Evolutionary conservation across 2,113 vertebrate species (phyloP).

Genomic region (Empidonax alnorum): DNA sequence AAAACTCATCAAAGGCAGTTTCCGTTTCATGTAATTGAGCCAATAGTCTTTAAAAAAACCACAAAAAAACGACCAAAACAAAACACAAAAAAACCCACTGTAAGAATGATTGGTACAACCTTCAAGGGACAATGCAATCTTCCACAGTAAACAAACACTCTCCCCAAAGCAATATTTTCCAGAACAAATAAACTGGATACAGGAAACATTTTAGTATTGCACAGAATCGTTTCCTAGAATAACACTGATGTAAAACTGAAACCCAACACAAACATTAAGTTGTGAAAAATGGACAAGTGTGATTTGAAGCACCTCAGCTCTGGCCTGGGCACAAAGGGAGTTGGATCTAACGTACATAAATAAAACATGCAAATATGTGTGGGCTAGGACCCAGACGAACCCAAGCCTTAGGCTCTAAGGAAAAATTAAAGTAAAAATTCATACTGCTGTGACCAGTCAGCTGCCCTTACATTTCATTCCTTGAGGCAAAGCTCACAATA

Average conservation of each 20-base stretch:
- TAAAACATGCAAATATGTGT: background rate
- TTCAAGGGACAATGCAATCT: background rate
- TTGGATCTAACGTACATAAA: background rate
- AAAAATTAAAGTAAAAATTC: background rate
- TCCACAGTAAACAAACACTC: background rate
- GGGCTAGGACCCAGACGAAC: background rate
- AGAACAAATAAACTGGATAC: background rate
- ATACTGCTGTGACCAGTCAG: background rate
- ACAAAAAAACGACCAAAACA: background rate
- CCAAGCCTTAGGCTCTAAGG: background rate
- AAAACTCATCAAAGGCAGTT: slow-evolving; percentile 94
- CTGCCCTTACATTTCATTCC: background rate
- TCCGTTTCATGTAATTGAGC: slow-evolving; percentile 92
- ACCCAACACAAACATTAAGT: background rate
- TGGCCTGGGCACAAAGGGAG: background rate
- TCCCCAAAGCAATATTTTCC: background rate
- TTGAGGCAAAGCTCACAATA: background rate
- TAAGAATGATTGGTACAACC: background rate
- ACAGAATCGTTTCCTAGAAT: background rate
- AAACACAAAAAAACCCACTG: background rate
- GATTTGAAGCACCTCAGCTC: background rate
- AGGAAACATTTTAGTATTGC: background rate
- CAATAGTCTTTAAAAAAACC: slow-evolving; percentile 81
- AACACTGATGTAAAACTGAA: background rate
- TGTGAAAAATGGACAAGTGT: background rate